A percentile compares a stretch with the other conserved stretches of the same genome.
Evolutionary conservation across 2,888 invertebrate genomes (phyloP).

Genomic region (Eustalomyia histrio): DNA sequence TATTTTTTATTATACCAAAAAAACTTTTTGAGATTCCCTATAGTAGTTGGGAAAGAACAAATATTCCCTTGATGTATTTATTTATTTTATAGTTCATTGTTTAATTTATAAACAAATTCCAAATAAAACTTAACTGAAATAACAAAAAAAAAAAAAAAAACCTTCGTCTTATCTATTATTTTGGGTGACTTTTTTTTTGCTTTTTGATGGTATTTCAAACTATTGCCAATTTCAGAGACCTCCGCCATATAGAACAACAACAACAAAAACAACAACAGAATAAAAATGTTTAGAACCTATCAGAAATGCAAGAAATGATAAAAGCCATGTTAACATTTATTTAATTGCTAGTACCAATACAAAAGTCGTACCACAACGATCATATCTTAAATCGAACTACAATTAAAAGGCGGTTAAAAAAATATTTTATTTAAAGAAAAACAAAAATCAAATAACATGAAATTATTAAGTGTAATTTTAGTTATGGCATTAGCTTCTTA

Average conservation of each 20-base stretch:
- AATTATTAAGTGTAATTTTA: conserved; percentile 30
- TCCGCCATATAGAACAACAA: not conserved
- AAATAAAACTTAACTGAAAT: not conserved
- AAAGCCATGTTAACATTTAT: conserved; percentile 73
- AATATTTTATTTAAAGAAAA: conserved; percentile 2
- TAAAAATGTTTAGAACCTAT: not conserved
- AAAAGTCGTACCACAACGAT: conserved; percentile 67
- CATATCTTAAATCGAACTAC: conserved; percentile 31
- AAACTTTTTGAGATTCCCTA: not conserved
- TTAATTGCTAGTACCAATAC: conserved; percentile 74
- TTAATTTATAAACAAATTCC: conserved; percentile 5
- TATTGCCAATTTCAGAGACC: conserved; percentile 6
- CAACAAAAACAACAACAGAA: not conserved
- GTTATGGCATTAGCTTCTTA: conserved; percentile 25
- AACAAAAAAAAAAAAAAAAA: not conserved
- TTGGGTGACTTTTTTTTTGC: conserved; percentile 12
- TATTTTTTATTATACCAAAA: not conserved
- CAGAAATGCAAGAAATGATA: conserved; percentile 66
- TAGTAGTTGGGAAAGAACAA: not conserved
- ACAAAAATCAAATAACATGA: conserved; percentile 44
- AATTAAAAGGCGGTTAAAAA: not conserved
- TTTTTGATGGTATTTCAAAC: not conserved
- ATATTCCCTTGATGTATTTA: not conserved
- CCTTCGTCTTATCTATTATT: not conserved
- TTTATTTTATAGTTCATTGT: not conserved